These are phyloP conservation scores for Psix sp. DNA, from an alignment of 1,140 invertebrate genomes.

Conservation along the genomic window DNA sequence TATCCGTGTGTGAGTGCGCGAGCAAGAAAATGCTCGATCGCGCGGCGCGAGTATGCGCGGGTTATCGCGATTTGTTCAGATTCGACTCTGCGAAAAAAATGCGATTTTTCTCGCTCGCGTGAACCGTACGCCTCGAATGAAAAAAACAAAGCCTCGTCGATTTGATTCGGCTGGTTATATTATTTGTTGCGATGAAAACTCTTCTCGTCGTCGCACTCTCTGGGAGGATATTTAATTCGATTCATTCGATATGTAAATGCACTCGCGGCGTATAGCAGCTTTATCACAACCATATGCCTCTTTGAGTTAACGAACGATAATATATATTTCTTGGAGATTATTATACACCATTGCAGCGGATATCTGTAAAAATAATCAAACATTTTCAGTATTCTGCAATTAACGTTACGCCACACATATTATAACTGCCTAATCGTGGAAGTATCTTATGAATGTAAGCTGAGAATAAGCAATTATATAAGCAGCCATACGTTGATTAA, in stretches of 20 bases:
- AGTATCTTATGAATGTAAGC: background rate
- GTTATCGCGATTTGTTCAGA: conserved; percentile 10
- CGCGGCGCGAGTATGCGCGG: background rate
- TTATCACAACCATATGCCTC: conserved; percentile 18
- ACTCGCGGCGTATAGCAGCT: conserved; percentile 1
- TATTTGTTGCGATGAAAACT: no score
- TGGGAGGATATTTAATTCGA: no score
- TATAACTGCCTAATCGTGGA: background rate
- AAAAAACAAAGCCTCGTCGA: no score
- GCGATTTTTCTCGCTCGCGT: no score
- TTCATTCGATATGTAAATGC: conserved; percentile 36
- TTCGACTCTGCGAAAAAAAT: conserved; percentile 22
- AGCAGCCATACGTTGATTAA: conserved; percentile 7
- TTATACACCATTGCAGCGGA: background rate
- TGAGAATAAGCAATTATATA: conserved; percentile 8
- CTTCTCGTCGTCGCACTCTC: no score
- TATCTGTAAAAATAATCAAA: background rate
- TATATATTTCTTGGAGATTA: conserved; percentile 12
- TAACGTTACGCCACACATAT: conserved; percentile 12
- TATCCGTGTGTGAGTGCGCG: conserved; percentile 1
- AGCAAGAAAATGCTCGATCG: conserved; percentile 13
- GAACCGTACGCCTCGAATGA: no score
- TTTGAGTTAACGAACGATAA: conserved; percentile 21
- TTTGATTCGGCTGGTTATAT: no score
- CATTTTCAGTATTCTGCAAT: conserved; percentile 11